Evolutionary conservation across 2,888 invertebrate species (phyloP), one percentile per base, ranked within the genome.

Genomic region (Sesia bembeciformis): DNA sequence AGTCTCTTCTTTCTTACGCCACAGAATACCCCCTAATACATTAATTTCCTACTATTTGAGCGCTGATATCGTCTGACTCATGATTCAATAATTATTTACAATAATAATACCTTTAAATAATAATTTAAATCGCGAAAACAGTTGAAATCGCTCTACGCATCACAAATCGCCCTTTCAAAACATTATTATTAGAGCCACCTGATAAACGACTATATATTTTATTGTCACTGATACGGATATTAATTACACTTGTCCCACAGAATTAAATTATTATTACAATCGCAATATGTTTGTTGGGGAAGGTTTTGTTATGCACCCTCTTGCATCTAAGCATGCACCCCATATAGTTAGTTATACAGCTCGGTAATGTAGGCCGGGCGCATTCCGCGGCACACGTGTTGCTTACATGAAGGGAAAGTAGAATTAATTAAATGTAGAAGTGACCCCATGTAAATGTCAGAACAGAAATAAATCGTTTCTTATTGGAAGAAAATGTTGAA

Each of bases 341-440:
- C 58, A 46, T 5, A 46, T 23, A 8, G 7, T 42, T 7, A 3
- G 42, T 7, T 59, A 61, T 52, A 58, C 56, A 52, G 53, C 60
- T 60, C 61, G 55, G 61, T 64, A 63, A 60, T 62, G 58, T 56
- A 62, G 59, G 66, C 62, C 61, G 68, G 62, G 58, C 67, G 69
- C 82, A 83, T 81, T 82, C 82, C 82, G 58, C 39, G 70, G 76
- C 76, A 79, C 85, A 86, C 86, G 86, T 86, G 86, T 71, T 75
- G 61, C 67, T 58, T 59, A 56, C 60, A 5, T 42, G 42, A 42
- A 42, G 42, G 42, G 7, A 42, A 42, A 42, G 7, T 23, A 23
- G 23, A 42, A 6, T 42, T 6, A 5, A 42, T 42, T 42, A 42
- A 42, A 6, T 7, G 7, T 42, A 5, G 3, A 42, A 5, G 42